Evolutionary conservation across 1,140 invertebrate species (phyloP).

Genomic region (Neocloeon triangulifer): DNA sequence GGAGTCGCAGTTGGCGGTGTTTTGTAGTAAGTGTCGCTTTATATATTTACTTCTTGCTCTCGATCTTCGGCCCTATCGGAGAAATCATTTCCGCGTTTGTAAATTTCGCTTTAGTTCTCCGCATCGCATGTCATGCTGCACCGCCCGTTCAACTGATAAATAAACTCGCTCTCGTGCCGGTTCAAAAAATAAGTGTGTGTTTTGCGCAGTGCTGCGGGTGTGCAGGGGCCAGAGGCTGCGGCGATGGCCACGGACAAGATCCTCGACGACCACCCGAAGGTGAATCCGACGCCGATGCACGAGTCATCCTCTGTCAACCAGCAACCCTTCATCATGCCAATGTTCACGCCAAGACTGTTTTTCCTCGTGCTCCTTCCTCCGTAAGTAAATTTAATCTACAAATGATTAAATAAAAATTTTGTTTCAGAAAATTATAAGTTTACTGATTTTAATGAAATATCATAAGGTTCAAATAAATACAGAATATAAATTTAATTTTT

Average conservation of each 20-base stretch:
- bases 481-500: not conserved
- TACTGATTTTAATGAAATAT: not conserved
- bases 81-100: not conserved
- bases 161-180: no score
- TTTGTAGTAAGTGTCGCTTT: slow-evolving; percentile 5
- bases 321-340: slow-evolving; percentile 12
- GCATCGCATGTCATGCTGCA: not conserved
- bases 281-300: not conserved
- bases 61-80: not conserved
- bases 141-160: not conserved
- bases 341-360: slow-evolving; percentile 16
- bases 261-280: not conserved
- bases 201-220: not conserved
- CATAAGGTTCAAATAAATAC: not conserved
- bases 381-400: slow-evolving; percentile 15
- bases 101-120: not conserved
- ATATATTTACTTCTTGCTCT: not conserved
- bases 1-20: slow-evolving; percentile 3
- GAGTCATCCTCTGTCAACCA: no score
- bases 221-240: not conserved
- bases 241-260: no score
- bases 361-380: slow-evolving; percentile 21
- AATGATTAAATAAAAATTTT: not conserved
- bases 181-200: not conserved
- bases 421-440: not conserved